These are phyloP conservation scores for Manis javanica DNA, from an alignment of 2,797 vertebrate genomes.

Conservation along the genomic window DNA sequence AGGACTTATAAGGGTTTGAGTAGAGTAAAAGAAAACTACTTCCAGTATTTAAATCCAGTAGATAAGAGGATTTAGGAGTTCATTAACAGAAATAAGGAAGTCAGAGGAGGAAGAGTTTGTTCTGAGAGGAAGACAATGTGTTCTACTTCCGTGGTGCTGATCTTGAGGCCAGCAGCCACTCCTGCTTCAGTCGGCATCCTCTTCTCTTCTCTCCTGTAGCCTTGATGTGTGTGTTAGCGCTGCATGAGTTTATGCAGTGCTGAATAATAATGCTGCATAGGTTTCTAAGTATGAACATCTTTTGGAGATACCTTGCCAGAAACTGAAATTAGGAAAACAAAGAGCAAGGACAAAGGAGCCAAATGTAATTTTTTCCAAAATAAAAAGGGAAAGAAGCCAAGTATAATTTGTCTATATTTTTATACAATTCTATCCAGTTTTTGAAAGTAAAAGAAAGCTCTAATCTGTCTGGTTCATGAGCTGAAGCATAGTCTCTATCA, in stretches of 20 bases:
- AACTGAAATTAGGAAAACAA: background rate
- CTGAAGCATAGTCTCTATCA: background rate
- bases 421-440: background rate
- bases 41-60: background rate
- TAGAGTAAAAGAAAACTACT: background rate
- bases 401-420: slow-evolving; percentile 54
- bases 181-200: background rate
- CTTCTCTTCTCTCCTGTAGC: background rate
- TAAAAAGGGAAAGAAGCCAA: background rate
- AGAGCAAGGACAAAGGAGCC: background rate
- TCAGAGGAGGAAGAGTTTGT: background rate
- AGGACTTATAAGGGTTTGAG: background rate
- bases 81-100: background rate
- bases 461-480: background rate
- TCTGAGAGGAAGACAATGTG: background rate
- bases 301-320: slow-evolving; percentile 35
- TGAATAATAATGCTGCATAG: background rate
- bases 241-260: too few relatives aligned
- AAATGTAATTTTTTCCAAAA: too few relatives aligned
- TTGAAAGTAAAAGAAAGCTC: background rate
- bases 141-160: background rate
- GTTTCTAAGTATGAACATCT: slow-evolving; percentile 53
- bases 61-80: background rate
- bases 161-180: background rate
- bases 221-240: background rate